phyloP scores from a whole-genome alignment of 2,113 vertebrate genomes.

The Oceanodroma tethys region DNA sequence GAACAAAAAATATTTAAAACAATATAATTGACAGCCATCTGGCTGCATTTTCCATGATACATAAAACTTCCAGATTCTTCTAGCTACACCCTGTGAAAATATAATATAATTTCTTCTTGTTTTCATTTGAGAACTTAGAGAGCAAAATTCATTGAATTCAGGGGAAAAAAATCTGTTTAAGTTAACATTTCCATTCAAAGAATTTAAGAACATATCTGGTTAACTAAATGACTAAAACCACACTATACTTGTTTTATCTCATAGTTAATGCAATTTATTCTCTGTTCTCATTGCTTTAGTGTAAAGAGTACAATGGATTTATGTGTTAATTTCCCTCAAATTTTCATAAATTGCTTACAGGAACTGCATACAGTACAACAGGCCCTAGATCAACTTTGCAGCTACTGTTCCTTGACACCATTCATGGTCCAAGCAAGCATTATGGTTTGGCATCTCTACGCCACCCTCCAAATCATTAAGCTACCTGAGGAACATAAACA shows the following conservation, averaged over 20 bases:
- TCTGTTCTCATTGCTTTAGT: background rate
- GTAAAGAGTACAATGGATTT: background rate
- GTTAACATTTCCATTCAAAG: background rate
- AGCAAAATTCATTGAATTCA: background rate
- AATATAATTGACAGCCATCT: background rate
- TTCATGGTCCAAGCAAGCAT: background rate
- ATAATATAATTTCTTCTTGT: background rate
- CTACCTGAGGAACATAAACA: background rate
- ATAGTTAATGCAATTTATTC: background rate
- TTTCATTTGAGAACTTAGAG: background rate
- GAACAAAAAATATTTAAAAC: background rate
- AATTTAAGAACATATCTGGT: background rate
- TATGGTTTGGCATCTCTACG: background rate
- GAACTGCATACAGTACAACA: background rate
- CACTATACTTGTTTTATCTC: background rate
- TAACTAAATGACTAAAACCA: background rate
- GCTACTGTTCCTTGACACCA: background rate
- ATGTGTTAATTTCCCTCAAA: background rate
- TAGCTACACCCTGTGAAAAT: background rate
- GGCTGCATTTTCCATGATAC: background rate
- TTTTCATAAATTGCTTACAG: background rate
- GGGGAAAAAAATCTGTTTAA: background rate
- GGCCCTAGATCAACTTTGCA: background rate
- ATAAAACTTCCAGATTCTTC: background rate
- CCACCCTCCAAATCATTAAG: background rate